These are phyloP conservation scores for Melanargia galathea DNA, from an alignment of 2,888 invertebrate species.

Conservation along the genomic window DNA sequence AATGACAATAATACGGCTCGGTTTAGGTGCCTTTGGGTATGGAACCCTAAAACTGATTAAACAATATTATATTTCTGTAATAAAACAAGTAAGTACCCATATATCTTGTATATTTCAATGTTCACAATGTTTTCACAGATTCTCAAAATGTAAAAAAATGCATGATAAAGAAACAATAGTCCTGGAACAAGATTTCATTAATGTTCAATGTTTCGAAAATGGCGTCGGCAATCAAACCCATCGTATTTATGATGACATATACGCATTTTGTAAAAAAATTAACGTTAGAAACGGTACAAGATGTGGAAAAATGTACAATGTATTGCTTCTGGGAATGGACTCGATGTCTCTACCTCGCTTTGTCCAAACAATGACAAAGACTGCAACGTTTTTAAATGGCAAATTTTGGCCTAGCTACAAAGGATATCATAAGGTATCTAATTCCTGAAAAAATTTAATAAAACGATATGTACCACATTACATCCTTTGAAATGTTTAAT, in stretches of 20 bases:
- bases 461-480: too few species aligned
- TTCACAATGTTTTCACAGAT: slow-evolving; percentile 48
- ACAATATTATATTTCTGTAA: too few species aligned
- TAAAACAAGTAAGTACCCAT: too few species aligned
- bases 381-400: slow-evolving; percentile 84
- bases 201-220: slow-evolving; percentile 61
- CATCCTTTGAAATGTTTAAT: neutral
- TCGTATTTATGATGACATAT: slow-evolving; percentile 68
- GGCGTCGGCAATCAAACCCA: slow-evolving; percentile 51
- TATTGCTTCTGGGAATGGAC: slow-evolving; percentile 92
- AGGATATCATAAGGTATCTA: slow-evolving; percentile 86
- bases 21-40: too few species aligned
- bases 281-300: slow-evolving; percentile 49
- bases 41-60: too few species aligned
- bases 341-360: slow-evolving; percentile 92
- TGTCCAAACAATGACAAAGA: slow-evolving; percentile 88
- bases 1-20: too few species aligned
- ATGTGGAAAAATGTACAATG: slow-evolving; percentile 66
- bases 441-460: neutral
- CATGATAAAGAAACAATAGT: slow-evolving; percentile 50
- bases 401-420: slow-evolving; percentile 87
- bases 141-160: slow-evolving; percentile 56
- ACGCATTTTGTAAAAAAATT: slow-evolving; percentile 71
- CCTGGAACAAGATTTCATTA: slow-evolving; percentile 64
- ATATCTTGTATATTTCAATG: too few species aligned